Conservation (phyloP, 2,888 invertebrate genomes). For the Mesodorylaimus sp. region DNA sequence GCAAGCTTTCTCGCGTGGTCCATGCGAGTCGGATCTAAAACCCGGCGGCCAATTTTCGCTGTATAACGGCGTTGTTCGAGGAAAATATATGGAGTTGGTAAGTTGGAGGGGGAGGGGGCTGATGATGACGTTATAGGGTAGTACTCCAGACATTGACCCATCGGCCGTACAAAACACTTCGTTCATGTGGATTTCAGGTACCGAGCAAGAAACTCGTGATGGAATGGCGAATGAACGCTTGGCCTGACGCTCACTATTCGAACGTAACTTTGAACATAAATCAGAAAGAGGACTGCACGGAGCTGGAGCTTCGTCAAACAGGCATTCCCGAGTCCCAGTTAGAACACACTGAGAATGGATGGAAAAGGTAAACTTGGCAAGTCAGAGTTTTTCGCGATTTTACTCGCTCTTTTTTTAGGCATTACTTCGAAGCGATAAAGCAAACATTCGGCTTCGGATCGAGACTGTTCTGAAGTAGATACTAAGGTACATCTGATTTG, state of each 20-base stretch:
- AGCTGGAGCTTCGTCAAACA: slow-evolving; percentile 58
- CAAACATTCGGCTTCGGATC: slow-evolving; percentile 69
- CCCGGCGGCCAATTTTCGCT: slow-evolving; percentile 72
- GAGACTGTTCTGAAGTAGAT: slow-evolving; percentile 28
- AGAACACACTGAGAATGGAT: slow-evolving; percentile 47
- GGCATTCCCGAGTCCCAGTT: slow-evolving; percentile 60
- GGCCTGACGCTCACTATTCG: slow-evolving; percentile 80
- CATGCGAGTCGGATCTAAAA: slow-evolving; percentile 55
- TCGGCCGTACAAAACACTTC: background rate
- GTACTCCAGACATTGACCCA: background rate
- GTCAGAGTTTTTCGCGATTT: background rate
- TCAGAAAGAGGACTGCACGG: slow-evolving; percentile 71
- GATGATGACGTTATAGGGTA: background rate
- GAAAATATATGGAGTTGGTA: slow-evolving; percentile 63
- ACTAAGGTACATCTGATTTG: background rate
- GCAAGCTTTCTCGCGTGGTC: slow-evolving; percentile 61
- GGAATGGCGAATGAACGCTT: slow-evolving; percentile 74
- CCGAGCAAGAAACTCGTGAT: slow-evolving; percentile 2
- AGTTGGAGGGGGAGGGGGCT: slow-evolving; percentile 15
- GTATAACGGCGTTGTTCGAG: slow-evolving; percentile 76
- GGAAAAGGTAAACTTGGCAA: too few species aligned
- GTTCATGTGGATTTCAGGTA: background rate
- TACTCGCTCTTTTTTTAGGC: slow-evolving; percentile 18
- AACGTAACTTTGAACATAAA: slow-evolving; percentile 62
- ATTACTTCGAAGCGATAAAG: slow-evolving; percentile 88